These are phyloP conservation scores for Loriculus beryllinus DNA, from an alignment of 2,797 vertebrate genomes.

Conservation along the genomic window DNA sequence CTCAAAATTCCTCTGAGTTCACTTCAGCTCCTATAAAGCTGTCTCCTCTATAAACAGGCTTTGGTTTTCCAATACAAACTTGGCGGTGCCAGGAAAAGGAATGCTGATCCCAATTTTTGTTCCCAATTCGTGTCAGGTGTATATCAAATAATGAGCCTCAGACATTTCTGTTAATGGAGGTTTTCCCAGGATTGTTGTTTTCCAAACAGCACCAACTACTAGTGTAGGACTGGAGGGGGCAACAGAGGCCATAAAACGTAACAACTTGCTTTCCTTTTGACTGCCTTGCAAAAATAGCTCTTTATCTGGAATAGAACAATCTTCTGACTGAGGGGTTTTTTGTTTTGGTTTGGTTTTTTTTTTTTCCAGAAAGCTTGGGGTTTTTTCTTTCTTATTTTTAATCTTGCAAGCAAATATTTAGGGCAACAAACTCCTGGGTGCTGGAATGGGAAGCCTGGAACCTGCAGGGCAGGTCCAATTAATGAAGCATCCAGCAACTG, in stretches of 20 bases:
- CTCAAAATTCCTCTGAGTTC: background rate
- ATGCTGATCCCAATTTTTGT: background rate
- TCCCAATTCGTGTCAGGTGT: background rate
- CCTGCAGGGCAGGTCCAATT: background rate
- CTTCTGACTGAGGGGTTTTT: background rate
- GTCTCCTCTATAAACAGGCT: background rate
- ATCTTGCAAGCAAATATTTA: background rate
- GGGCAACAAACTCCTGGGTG: background rate
- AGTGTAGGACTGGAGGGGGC: conserved; percentile 59
- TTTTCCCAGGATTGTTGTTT: conserved; percentile 14
- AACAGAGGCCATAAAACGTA: conserved; percentile 61
- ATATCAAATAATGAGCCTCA: background rate
- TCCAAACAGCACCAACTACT: conserved; percentile 19
- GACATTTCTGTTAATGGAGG: background rate
- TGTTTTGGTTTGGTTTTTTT: background rate
- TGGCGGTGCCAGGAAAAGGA: background rate
- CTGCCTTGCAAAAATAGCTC: background rate
- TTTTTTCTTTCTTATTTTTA: background rate
- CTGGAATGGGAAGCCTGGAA: background rate
- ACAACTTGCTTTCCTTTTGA: background rate
- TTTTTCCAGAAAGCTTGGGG: background rate
- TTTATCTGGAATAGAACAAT: background rate
- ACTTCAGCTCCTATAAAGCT: background rate
- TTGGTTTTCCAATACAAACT: background rate
- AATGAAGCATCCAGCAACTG: background rate